Conservation (phyloP, 2,113 vertebrate genomes). For the Hippopotamus amphibius region DNA sequence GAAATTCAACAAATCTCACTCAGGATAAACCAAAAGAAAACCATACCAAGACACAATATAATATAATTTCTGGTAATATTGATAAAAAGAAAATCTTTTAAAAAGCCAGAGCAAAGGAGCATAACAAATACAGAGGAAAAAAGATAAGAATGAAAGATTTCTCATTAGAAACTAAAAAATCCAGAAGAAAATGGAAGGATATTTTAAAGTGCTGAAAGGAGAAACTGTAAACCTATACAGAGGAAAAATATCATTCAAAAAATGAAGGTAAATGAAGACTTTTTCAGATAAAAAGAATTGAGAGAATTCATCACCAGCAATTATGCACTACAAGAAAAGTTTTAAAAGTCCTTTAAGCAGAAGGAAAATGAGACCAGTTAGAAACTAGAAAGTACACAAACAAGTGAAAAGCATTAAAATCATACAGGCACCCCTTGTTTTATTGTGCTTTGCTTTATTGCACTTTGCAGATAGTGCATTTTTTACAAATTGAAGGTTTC, state of each 20-base stretch:
- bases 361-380: background rate
- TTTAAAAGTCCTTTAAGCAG: background rate
- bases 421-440: background rate
- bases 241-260: background rate
- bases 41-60: background rate
- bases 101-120: background rate
- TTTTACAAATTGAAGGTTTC: background rate
- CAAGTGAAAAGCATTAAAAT: background rate
- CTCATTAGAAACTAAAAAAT: background rate
- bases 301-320: conserved; percentile 7
- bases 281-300: background rate
- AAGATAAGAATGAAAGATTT: background rate
- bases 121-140: background rate
- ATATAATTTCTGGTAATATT: background rate
- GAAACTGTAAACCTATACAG: background rate
- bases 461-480: background rate
- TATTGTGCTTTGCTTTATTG: background rate
- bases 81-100: background rate
- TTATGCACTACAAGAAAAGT: background rate
- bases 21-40: background rate
- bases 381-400: background rate
- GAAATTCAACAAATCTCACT: conserved; percentile 10
- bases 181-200: background rate
- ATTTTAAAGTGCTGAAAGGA: background rate
- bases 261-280: background rate